Evolutionary conservation across 2,888 invertebrate species (phyloP).

Genomic region (Hyppa rectilinea): DNA sequence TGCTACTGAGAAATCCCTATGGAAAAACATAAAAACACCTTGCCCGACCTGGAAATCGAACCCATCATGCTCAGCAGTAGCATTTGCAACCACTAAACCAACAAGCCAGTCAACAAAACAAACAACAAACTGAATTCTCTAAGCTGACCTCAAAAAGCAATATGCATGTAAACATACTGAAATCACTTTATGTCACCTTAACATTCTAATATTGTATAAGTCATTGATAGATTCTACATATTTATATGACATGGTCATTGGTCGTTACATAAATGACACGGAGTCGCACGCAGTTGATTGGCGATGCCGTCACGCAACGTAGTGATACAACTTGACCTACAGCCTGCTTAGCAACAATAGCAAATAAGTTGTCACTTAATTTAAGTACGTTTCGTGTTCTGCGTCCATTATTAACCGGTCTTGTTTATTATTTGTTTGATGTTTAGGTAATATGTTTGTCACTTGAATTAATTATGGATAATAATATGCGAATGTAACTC

Average conservation of each 20-base stretch:
- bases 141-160: constrained; percentile 39
- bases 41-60: too few relatives aligned
- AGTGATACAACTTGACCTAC: constrained; percentile 41
- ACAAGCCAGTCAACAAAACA: too few relatives aligned
- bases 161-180: constrained; percentile 9
- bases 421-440: background rate
- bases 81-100: too few relatives aligned
- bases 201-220: constrained; percentile 44
- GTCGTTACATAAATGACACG: constrained; percentile 33
- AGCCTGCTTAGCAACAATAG: constrained; percentile 12
- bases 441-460: background rate
- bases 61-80: too few relatives aligned
- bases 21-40: too few relatives aligned
- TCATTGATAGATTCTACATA: constrained; percentile 39
- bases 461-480: background rate
- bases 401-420: background rate
- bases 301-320: constrained; percentile 10
- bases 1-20: too few relatives aligned
- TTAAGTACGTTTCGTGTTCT: background rate
- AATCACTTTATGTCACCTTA: constrained; percentile 47
- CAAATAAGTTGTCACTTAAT: constrained; percentile 2
- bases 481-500: background rate
- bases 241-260: constrained; percentile 19
- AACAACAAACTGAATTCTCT: constrained; percentile 17
- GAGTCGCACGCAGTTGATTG: constrained; percentile 22